These are phyloP conservation scores for Charadrius vociferus DNA, from an alignment of 2,113 vertebrate species.

Conservation along the genomic window DNA sequence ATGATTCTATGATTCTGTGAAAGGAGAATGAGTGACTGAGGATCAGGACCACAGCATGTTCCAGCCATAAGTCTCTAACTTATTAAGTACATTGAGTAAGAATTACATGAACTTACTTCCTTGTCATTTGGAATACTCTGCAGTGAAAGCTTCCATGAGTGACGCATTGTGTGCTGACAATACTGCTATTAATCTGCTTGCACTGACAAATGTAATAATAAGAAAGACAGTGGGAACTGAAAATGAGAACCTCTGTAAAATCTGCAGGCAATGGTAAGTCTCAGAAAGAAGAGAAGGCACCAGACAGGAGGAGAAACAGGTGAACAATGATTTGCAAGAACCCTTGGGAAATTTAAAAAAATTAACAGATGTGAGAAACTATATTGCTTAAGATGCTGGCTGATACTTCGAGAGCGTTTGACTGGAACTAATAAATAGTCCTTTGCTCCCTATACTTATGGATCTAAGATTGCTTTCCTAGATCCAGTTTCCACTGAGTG, in stretches of 20 bases:
- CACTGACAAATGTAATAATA: not conserved
- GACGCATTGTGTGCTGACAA: not conserved
- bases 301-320: not conserved
- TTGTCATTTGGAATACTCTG: not conserved
- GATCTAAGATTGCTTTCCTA: not conserved
- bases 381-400: not conserved
- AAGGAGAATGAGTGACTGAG: not conserved
- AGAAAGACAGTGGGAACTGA: not conserved
- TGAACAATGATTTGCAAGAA: not conserved
- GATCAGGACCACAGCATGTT: not conserved
- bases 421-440: not conserved
- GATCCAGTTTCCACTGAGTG: not conserved
- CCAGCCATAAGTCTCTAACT: not conserved
- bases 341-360: not conserved
- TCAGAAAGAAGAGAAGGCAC: not conserved
- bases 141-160: not conserved
- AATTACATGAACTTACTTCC: not conserved
- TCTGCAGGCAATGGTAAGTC: not conserved
- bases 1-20: no score
- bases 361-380: not conserved
- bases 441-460: accelerated
- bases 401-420: not conserved
- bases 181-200: not conserved
- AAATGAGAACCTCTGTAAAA: not conserved
- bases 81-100: not conserved